phyloP scores from a whole-genome alignment of 1,140 invertebrate genomes.

The Helicoverpa zea region DNA sequence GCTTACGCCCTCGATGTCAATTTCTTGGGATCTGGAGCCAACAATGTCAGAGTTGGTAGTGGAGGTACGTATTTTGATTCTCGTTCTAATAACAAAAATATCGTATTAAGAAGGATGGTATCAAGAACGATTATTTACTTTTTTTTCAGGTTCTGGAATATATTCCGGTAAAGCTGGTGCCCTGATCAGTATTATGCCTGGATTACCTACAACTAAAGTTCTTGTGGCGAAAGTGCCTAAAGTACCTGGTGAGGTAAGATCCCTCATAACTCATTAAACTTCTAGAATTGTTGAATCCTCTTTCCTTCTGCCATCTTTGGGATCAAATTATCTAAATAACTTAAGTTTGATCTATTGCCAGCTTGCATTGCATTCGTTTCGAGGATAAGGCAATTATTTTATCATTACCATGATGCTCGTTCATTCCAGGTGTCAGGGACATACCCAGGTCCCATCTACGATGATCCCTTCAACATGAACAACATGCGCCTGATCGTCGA shows the following conservation, averaged over 20 bases:
- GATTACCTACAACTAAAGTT: constrained; percentile 75
- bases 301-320: too few species aligned
- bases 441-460: constrained; percentile 74
- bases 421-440: constrained; percentile 58
- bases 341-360: too few species aligned
- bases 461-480: constrained; percentile 66
- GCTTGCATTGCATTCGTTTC: too few species aligned
- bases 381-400: too few species aligned
- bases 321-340: too few species aligned
- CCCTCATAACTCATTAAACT: not conserved
- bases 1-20: constrained; percentile 88
- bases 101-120: not conserved
- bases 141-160: constrained; percentile 88
- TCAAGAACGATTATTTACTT: too few species aligned
- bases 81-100: not conserved
- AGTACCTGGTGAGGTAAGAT: constrained; percentile 74
- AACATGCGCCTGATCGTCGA: constrained; percentile 68
- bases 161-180: constrained; percentile 85
- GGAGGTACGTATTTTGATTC: constrained; percentile 73
- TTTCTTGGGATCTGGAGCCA: constrained; percentile 87
- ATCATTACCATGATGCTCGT: too few species aligned
- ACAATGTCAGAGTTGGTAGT: constrained; percentile 84
- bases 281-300: too few species aligned
- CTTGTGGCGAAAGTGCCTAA: constrained; percentile 85
- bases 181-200: constrained; percentile 83